A percentile compares a stretch with the other conserved stretches of the same genome.
phyloP scores from a whole-genome alignment of 1,140 invertebrate genomes.

The Helicoverpa zea region DNA sequence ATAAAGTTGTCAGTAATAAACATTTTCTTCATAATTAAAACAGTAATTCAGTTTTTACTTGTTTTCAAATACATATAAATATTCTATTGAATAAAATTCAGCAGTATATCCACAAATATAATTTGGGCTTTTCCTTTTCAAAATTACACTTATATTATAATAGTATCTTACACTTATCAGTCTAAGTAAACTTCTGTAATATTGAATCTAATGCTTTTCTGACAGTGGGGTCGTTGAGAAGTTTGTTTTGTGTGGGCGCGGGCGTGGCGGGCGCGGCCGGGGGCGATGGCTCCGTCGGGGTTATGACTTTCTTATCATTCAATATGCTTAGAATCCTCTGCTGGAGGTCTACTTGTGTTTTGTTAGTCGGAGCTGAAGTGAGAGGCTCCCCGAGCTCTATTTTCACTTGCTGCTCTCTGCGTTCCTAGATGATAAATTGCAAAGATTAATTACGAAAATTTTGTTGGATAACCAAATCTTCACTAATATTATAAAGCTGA shows the following conservation, averaged over 20 bases:
- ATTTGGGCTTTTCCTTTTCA: background rate
- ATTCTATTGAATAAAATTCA: background rate
- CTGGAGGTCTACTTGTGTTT: slow-evolving; percentile 92
- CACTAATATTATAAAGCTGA: too few species aligned
- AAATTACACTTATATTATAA: slow-evolving; percentile 1
- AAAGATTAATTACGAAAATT: background rate
- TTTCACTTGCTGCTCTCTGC: slow-evolving; percentile 91
- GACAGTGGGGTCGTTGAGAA: slow-evolving; percentile 91
- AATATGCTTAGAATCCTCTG: slow-evolving; percentile 95
- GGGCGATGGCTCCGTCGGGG: slow-evolving; percentile 54
- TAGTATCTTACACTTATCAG: background rate
- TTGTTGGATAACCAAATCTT: too few species aligned
- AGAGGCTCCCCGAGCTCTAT: slow-evolving; percentile 89
- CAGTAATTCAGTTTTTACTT: background rate
- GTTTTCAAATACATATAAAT: background rate
- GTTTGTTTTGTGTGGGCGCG: slow-evolving; percentile 67
- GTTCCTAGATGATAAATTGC: slow-evolving; percentile 84
- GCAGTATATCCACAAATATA: background rate
- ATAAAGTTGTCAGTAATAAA: background rate
- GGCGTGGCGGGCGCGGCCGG: slow-evolving; percentile 39
- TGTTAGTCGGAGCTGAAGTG: slow-evolving; percentile 80
- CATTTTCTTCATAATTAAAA: background rate
- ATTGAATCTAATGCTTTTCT: slow-evolving; percentile 93
- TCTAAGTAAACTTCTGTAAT: slow-evolving; percentile 86
- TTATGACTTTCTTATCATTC: slow-evolving; percentile 86